Percentiles rank a stretch among this genome's conserved stretches.
Conservation (phyloP, 2,797 vertebrate genomes). For the Pangasius macronema region DNA sequence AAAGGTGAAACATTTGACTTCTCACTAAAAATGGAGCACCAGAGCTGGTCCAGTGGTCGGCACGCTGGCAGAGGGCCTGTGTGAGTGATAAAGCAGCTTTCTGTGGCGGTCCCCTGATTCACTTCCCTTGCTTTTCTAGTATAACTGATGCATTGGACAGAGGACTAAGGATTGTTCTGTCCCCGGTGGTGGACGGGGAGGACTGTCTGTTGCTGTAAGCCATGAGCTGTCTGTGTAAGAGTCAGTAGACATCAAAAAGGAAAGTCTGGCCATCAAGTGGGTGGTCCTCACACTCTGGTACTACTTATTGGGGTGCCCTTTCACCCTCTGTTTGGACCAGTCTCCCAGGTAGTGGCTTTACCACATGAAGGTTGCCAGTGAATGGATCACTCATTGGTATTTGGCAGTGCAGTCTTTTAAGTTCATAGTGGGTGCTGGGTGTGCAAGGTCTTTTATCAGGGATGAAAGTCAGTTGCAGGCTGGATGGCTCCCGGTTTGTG, state of each 20-base stretch:
- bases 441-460: not conserved
- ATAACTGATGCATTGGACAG: not conserved
- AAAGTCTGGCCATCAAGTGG: not conserved
- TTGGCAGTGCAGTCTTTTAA: not conserved
- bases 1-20: not conserved
- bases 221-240: not conserved
- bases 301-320: not conserved
- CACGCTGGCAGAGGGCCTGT: not conserved
- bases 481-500: not conserved
- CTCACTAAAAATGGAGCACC: not conserved
- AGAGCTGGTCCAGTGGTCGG: not conserved
- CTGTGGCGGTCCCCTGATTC: not conserved
- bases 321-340: not conserved
- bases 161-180: not conserved
- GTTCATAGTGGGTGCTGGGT: not conserved
- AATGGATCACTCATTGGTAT: not conserved
- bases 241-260: not conserved
- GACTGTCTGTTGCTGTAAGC: not conserved
- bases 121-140: not conserved
- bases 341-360: not conserved
- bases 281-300: not conserved
- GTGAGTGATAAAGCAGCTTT: not conserved
- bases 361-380: not conserved
- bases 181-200: not conserved
- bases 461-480: not conserved